phyloP scores from a whole-genome alignment of 2,888 invertebrate species.

The Phoenoteleia sp. region DNA sequence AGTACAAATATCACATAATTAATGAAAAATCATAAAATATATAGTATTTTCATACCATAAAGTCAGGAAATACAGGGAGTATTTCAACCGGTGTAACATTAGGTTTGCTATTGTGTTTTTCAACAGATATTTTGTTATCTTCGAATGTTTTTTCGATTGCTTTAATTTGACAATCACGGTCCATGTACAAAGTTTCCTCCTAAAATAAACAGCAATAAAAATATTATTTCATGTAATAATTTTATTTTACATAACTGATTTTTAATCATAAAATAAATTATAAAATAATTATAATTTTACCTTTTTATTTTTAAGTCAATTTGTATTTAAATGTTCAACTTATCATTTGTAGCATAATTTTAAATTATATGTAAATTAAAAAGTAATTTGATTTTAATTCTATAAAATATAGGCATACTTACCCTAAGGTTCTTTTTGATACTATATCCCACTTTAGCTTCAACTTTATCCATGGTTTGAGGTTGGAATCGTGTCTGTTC shows the following conservation, averaged over 20 bases:
- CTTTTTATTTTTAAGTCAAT: too few relatives aligned
- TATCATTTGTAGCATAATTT: too few relatives aligned
- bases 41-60: slow-evolving; percentile 90
- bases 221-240: too few relatives aligned
- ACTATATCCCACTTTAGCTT: slow-evolving; percentile 99
- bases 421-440: slow-evolving; percentile 96
- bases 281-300: too few relatives aligned
- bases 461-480: slow-evolving; percentile 98
- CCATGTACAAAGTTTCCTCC: slow-evolving; percentile 98
- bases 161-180: slow-evolving; percentile 98
- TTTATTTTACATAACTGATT: too few relatives aligned
- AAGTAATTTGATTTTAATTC: background rate
- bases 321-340: too few relatives aligned
- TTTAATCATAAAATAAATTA: too few relatives aligned
- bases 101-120: slow-evolving; percentile 98
- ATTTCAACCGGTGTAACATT: slow-evolving; percentile 97
- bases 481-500: slow-evolving; percentile 99
- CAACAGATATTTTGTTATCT: slow-evolving; percentile 94
- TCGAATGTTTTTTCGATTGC: slow-evolving; percentile 99
- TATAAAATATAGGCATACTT: slow-evolving; percentile 17
- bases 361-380: too few relatives aligned
- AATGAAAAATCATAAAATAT: too few relatives aligned
- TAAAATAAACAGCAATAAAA: too few relatives aligned
- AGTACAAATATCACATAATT: slow-evolving; percentile 1
- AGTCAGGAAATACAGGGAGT: slow-evolving; percentile 97